phyloP scores from a whole-genome alignment of 1,140 invertebrate species.

The Neuroterus valhalla region DNA sequence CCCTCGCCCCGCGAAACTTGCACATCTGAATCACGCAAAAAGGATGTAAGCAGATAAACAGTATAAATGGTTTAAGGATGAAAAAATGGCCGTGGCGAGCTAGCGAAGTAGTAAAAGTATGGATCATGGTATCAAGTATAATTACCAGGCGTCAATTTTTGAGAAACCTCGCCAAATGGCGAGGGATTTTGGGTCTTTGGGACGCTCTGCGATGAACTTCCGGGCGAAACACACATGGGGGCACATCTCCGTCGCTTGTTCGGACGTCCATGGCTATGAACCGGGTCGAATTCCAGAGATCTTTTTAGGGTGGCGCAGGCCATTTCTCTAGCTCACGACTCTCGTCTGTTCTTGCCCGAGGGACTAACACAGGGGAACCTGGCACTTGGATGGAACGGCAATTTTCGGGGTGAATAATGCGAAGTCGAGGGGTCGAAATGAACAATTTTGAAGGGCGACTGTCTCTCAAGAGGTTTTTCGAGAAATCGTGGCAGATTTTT shows the following conservation, averaged over 20 bases:
- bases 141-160: constrained; percentile 91
- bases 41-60: constrained; percentile 22
- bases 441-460: background rate
- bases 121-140: background rate
- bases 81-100: constrained; percentile 62
- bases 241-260: constrained; percentile 91
- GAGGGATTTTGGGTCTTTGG: constrained; percentile 77
- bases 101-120: too few relatives aligned
- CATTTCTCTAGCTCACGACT: constrained; percentile 79
- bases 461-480: background rate
- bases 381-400: background rate
- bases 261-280: constrained; percentile 85
- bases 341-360: constrained; percentile 43
- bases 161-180: constrained; percentile 84
- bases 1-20: background rate
- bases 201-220: constrained; percentile 76
- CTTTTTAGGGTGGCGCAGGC: constrained; percentile 96
- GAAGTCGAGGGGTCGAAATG: constrained; percentile 4
- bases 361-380: constrained; percentile 47
- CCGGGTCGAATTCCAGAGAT: constrained; percentile 93
- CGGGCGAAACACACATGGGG: constrained; percentile 85
- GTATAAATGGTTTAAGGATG: constrained; percentile 23
- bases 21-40: constrained; percentile 40
- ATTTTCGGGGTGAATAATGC: background rate
- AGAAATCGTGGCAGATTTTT: constrained; percentile 40